Conservation (phyloP, 2,113 vertebrate species). For the Neogobius melanostomus region DNA sequence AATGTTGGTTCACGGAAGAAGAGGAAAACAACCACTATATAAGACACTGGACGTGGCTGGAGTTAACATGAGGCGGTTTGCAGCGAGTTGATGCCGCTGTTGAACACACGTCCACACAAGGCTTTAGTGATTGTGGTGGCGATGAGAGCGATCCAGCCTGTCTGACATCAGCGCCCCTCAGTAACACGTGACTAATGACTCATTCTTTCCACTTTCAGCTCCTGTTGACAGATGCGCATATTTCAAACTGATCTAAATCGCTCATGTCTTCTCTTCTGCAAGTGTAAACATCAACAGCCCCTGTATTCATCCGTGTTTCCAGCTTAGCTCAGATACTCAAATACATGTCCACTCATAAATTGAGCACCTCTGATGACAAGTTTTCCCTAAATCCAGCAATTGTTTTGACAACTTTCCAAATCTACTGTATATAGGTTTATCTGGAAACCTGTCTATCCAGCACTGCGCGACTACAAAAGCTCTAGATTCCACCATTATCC, state of each 20-base stretch:
- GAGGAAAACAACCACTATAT: too few species aligned
- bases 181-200: constrained; percentile 54
- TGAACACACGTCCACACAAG: constrained; percentile 27
- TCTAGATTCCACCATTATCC: constrained; percentile 6
- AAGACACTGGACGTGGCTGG: too few species aligned
- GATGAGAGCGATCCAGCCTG: constrained; percentile 33
- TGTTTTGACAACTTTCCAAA: too few species aligned
- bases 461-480: background rate
- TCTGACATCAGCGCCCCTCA: constrained; percentile 51
- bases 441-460: background rate
- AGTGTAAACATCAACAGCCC: too few species aligned
- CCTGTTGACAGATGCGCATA: constrained; percentile 14
- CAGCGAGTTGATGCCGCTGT: constrained; percentile 16
- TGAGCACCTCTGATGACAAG: too few species aligned
- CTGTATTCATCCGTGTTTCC: too few species aligned
- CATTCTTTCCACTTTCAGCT: constrained; percentile 40
- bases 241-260: background rate
- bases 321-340: too few species aligned
- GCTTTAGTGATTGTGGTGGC: constrained; percentile 34
- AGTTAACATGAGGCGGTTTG: too few species aligned
- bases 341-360: too few species aligned
- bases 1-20: too few species aligned
- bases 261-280: background rate
- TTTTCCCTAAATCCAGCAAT: too few species aligned
- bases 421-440: too few species aligned